These are phyloP conservation scores for Sebastiscus albofasciatus DNA, from an alignment of 2,797 vertebrate species.

Conservation along the genomic window DNA sequence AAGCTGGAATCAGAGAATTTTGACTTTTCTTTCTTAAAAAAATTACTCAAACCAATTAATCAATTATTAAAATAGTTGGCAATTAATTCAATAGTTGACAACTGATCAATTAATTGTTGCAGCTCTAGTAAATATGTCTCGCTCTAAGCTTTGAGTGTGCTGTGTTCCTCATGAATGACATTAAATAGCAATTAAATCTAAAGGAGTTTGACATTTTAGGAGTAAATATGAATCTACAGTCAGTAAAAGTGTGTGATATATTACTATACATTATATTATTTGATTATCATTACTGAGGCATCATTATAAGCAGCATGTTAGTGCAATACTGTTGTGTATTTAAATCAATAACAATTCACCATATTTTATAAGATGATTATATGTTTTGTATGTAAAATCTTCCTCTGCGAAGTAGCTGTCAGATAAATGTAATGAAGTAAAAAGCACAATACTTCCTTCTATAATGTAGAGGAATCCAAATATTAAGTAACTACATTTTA, in stretches of 20 bases:
- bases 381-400: background rate
- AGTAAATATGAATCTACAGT: background rate
- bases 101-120: fast-evolving
- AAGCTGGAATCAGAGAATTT: too few species aligned
- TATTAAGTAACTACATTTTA: background rate
- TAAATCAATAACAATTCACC: background rate
- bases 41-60: too few species aligned
- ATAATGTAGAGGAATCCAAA: background rate
- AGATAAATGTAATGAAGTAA: background rate
- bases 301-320: background rate
- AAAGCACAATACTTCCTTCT: background rate
- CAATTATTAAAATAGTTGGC: too few species aligned
- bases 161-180: too few species aligned
- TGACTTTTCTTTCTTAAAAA: too few species aligned
- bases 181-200: background rate
- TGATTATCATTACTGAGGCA: background rate
- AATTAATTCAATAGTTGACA: too few species aligned
- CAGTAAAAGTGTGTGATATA: background rate
- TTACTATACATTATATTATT: background rate
- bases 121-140: background rate
- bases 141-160: background rate
- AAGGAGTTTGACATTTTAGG: background rate
- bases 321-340: background rate
- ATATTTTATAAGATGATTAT: background rate
- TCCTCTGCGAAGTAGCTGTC: background rate